These are phyloP conservation scores for Tolmerus cingulatus DNA, from an alignment of 2,888 invertebrate species.

Conservation along the genomic window DNA sequence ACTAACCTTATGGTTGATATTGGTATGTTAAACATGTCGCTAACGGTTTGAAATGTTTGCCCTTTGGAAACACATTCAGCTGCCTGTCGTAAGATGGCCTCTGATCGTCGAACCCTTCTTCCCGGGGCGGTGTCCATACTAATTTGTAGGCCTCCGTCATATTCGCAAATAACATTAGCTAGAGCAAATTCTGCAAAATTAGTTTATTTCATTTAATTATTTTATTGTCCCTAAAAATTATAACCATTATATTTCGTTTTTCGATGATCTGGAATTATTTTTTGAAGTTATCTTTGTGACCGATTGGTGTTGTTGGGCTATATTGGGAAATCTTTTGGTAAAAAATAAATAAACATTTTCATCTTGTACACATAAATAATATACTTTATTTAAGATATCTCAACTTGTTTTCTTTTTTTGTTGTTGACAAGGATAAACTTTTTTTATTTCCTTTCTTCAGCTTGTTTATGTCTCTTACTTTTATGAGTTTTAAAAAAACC, in stretches of 20 bases:
- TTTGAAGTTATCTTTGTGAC: not conserved
- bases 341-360: not conserved
- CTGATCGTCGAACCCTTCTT: conserved; percentile 74
- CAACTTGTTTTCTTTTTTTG: not conserved
- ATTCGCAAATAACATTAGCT: conserved; percentile 44
- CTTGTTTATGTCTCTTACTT: not conserved
- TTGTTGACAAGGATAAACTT: not conserved
- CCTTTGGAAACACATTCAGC: conserved; percentile 88
- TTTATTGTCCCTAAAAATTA: not conserved
- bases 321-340: not conserved
- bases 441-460: not conserved
- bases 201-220: not conserved
- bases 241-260: not conserved
- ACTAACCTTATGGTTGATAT: conserved; percentile 79
- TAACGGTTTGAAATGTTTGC: conserved; percentile 86
- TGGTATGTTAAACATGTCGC: conserved; percentile 86
- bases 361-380: not conserved
- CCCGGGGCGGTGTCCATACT: conserved; percentile 53
- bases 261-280: not conserved
- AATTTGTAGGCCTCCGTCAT: conserved; percentile 48
- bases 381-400: not conserved
- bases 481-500: not conserved
- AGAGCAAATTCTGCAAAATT: conserved; percentile 27
- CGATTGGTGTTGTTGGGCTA: not conserved
- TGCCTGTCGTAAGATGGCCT: conserved; percentile 78